Evolutionary conservation across 2,797 vertebrate genomes (phyloP).

Genomic region (Anisognathus igniventris): DNA sequence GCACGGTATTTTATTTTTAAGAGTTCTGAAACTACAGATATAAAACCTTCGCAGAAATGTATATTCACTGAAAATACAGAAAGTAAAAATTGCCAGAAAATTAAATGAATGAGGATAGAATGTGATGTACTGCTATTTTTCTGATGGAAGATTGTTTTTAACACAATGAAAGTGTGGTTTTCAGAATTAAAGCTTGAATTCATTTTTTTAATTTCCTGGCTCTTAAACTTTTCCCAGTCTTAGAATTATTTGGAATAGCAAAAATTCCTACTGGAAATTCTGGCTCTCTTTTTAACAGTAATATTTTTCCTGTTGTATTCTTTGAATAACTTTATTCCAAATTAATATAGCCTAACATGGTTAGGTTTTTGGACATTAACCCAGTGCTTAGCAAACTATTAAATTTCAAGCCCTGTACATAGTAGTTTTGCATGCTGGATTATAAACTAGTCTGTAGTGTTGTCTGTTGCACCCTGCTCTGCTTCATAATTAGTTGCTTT

Average conservation of each 20-base stretch:
- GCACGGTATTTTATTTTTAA: not conserved
- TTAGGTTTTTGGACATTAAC: constrained; percentile 73
- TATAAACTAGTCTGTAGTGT: constrained; percentile 84
- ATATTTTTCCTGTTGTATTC: constrained; percentile 63
- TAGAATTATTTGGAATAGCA: not conserved
- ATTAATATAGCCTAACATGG: constrained; percentile 62
- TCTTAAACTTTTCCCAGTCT: not conserved
- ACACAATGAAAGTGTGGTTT: not conserved
- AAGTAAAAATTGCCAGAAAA: not conserved
- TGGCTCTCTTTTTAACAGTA: constrained; percentile 67
- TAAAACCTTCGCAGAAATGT: not conserved
- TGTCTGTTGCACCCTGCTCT: constrained; percentile 83
- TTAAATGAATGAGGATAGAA: not conserved
- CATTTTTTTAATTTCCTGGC: not conserved
- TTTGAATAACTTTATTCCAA: constrained; percentile 67
- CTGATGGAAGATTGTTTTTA: not conserved
- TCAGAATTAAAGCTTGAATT: not conserved
- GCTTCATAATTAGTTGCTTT: constrained; percentile 76
- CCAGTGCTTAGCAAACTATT: constrained; percentile 70
- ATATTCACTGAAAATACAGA: not conserved
- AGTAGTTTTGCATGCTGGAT: constrained; percentile 88
- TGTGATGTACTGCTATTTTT: not conserved
- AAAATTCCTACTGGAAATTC: constrained; percentile 73
- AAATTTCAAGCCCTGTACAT: constrained; percentile 94
- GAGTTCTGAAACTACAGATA: not conserved